Evolutionary conservation across 1,140 invertebrate species (phyloP).

Genomic region (Neotoxoptera formosana): DNA sequence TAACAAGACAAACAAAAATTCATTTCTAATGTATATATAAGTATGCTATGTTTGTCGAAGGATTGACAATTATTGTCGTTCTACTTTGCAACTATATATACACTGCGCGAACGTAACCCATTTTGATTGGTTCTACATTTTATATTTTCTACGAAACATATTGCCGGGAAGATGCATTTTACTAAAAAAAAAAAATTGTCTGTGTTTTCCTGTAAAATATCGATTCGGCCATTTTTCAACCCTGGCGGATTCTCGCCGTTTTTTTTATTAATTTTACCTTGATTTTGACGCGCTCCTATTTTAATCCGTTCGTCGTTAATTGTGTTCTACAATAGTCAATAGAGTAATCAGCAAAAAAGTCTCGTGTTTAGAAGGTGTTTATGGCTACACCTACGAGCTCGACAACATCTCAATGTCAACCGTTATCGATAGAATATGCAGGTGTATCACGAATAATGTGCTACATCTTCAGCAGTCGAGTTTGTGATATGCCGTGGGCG

Average conservation of each 20-base stretch:
- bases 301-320: not conserved
- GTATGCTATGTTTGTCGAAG: not conserved
- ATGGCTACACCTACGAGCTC: not conserved
- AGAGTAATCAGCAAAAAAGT: not conserved
- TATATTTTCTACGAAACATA: not conserved
- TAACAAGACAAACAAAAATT: not conserved
- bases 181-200: not conserved
- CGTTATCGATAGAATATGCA: not conserved
- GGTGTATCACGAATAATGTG: not conserved
- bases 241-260: not conserved
- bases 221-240: not conserved
- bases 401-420: not conserved
- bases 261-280: not conserved
- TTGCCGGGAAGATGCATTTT: not conserved
- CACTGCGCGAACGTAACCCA: not conserved
- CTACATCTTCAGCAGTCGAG: not conserved
- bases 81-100: not conserved
- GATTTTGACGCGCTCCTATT: not conserved
- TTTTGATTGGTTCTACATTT: not conserved
- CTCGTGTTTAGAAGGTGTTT: not conserved
- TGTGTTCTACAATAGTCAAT: not conserved
- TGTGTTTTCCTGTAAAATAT: not conserved
- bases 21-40: not conserved
- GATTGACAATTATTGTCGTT: not conserved
- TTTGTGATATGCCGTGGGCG: not conserved